Percentiles rank a stretch among this genome's conserved stretches.
phyloP scores from a whole-genome alignment of 2,113 vertebrate species.

The Myiopsitta monachus region DNA sequence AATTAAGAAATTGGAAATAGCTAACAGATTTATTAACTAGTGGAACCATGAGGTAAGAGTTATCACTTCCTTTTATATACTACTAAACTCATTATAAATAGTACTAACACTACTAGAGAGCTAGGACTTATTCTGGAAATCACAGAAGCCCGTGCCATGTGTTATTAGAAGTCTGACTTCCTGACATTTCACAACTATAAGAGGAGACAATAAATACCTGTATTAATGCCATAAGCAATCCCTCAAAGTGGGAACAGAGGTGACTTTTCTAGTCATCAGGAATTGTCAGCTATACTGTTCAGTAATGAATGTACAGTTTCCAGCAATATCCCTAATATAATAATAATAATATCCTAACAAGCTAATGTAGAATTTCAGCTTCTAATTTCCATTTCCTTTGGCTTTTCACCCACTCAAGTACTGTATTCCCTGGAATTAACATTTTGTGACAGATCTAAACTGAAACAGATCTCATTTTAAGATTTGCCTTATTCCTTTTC shows the following conservation, averaged over 20 bases:
- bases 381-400: conserved; percentile 6
- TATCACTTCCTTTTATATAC: background rate
- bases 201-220: conserved; percentile 52
- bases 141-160: background rate
- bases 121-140: background rate
- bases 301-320: conserved; percentile 6
- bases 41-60: background rate
- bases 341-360: background rate
- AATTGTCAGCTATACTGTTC: conserved; percentile 46
- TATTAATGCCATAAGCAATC: conserved; percentile 33
- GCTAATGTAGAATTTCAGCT: background rate
- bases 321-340: background rate
- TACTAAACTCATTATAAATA: background rate
- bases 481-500: background rate
- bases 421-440: background rate
- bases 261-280: conserved; percentile 65
- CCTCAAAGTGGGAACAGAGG: background rate
- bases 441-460: background rate
- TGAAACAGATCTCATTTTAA: background rate
- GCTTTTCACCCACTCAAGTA: background rate
- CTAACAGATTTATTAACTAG: background rate
- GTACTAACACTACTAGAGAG: background rate
- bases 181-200: conserved; percentile 13
- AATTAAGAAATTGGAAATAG: background rate
- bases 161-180: background rate